Evolutionary conservation across 2,888 invertebrate genomes (phyloP).

Genomic region (Rapana venosa): DNA sequence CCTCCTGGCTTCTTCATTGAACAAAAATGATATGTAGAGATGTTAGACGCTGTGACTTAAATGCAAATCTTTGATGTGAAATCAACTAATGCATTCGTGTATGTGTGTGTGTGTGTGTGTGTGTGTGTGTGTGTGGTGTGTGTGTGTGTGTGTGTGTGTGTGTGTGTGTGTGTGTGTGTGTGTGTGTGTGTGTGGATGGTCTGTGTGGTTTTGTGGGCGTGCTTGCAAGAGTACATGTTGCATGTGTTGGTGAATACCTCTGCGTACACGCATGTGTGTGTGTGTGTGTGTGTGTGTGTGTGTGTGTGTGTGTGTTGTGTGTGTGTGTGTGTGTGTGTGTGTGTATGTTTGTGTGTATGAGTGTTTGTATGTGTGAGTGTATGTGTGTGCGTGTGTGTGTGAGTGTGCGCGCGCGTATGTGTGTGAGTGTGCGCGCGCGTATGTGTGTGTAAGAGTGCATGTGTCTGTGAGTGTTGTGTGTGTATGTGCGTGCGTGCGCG

Average conservation of each 20-base stretch:
- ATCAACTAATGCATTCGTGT: background rate
- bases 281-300: background rate
- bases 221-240: background rate
- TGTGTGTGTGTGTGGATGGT: background rate
- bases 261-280: background rate
- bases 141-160: no score
- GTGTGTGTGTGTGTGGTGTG: no score
- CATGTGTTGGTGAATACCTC: background rate
- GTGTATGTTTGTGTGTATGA: background rate
- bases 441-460: background rate
- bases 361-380: background rate
- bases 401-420: background rate
- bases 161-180: background rate
- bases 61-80: no score
- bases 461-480: background rate
- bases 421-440: background rate
- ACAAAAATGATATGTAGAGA: no score
- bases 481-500: background rate
- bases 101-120: background rate
- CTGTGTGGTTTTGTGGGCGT: background rate
- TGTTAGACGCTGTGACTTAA: no score
- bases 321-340: background rate
- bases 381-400: no score
- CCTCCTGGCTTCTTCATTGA: no score
- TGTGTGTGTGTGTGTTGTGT: background rate